Percentiles rank a stretch among this genome's conserved stretches.
Conservation (phyloP, 2,888 invertebrate genomes). For the Norana najaformis region DNA sequence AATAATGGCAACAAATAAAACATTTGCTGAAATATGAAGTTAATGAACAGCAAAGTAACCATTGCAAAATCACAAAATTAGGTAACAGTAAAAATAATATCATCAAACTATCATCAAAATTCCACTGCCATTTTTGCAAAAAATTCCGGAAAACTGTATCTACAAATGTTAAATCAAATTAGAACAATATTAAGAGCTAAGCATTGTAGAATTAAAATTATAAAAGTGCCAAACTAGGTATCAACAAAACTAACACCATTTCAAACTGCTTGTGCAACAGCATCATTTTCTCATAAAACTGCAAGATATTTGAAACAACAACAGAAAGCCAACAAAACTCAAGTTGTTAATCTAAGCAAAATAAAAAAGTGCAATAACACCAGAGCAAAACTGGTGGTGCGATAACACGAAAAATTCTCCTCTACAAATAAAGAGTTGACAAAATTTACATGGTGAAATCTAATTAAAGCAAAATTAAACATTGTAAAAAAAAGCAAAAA, state of each 20-base stretch:
- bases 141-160: too few relatives aligned
- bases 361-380: neutral
- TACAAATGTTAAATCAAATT: neutral
- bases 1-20: neutral
- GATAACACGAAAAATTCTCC: neutral
- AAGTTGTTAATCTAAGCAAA: neutral
- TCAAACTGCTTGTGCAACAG: neutral
- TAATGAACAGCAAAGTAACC: neutral
- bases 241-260: neutral
- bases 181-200: neutral
- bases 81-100: too few relatives aligned
- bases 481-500: neutral
- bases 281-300: neutral
- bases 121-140: too few relatives aligned
- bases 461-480: neutral
- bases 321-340: neutral
- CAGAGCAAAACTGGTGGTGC: neutral
- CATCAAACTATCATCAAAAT: too few relatives aligned
- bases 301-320: neutral
- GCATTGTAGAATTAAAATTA: too few relatives aligned
- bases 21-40: too few relatives aligned
- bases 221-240: neutral
- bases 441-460: neutral
- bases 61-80: neutral
- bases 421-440: too few relatives aligned